These are phyloP conservation scores for Microvelia longipes DNA, from an alignment of 1,140 invertebrate species.

Conservation along the genomic window DNA sequence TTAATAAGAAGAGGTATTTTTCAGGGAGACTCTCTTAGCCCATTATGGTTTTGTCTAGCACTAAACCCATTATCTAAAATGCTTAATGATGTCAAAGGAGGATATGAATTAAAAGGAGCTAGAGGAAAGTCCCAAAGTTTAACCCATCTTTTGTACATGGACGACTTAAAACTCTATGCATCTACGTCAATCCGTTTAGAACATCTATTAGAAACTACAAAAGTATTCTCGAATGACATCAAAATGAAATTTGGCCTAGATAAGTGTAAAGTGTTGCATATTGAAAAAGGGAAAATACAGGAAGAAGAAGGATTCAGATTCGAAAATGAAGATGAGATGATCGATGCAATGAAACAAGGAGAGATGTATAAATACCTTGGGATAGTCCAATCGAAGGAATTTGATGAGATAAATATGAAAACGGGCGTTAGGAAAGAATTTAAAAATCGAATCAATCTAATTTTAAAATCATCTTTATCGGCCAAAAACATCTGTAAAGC, in stretches of 20 bases:
- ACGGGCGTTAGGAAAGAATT: neutral
- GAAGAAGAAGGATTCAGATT: neutral
- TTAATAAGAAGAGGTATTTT: neutral
- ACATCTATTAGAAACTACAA: neutral
- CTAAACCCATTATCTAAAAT: neutral
- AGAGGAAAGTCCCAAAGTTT: neutral
- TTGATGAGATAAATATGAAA: neutral
- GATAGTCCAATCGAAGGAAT: neutral
- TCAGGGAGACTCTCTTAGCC: neutral
- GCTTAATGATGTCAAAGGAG: neutral
- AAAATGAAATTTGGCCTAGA: neutral
- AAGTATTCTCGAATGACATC: neutral
- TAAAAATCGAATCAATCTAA: neutral
- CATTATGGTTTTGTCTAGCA: neutral
- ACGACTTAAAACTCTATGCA: neutral
- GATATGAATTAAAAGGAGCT: neutral
- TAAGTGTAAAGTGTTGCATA: neutral
- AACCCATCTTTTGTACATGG: neutral
- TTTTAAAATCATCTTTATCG: neutral
- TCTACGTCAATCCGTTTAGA: neutral
- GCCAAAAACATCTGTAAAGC: neutral
- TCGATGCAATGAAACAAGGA: neutral
- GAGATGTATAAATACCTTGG: neutral
- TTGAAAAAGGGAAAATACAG: neutral
- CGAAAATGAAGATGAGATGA: neutral